These are phyloP conservation scores for Dysidea cf. avara DNA, from an alignment of 37 sponge, comb jelly and placozoan species.

Conservation along the genomic window DNA sequence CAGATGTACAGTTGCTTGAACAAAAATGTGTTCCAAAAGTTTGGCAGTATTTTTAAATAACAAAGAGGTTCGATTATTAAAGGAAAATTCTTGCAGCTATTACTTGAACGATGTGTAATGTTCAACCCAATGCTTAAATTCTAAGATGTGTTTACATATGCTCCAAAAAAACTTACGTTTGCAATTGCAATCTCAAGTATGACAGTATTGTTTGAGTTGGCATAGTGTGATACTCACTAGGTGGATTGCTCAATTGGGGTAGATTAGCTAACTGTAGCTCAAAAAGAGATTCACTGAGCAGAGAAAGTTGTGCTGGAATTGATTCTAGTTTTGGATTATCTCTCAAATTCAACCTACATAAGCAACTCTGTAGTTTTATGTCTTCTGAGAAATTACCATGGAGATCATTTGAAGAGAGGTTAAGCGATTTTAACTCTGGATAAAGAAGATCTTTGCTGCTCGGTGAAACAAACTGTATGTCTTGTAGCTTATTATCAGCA, in stretches of 20 bases:
- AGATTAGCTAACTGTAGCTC: conserved; percentile 33
- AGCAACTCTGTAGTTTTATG: conserved; percentile 46
- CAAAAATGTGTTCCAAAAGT: no score
- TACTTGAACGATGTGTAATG: no score
- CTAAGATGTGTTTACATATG: no score
- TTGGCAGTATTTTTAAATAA: no score
- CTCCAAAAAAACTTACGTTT: conserved; percentile 80
- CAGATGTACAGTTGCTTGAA: no score
- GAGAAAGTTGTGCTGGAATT: conserved; percentile 67
- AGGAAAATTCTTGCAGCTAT: no score
- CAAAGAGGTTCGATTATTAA: no score
- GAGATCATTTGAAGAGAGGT: conserved; percentile 60
- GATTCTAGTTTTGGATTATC: conserved; percentile 42
- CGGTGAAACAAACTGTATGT: no score
- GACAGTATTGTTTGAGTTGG: conserved; percentile 58
- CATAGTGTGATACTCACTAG: conserved; percentile 50
- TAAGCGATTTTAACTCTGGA: conserved; percentile 56
- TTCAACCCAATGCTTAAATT: no score
- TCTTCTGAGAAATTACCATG: conserved; percentile 53
- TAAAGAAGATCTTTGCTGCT: conserved; percentile 59
- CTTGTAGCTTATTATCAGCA: conserved; percentile 39
- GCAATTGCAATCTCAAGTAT: conserved; percentile 74
- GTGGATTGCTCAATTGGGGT: conserved; percentile 59
- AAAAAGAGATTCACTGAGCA: conserved; percentile 51
- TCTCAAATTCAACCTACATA: conserved; percentile 52